A percentile compares a stretch with the other conserved stretches of the same genome.
Evolutionary conservation across 2,113 vertebrate species (phyloP).

Genomic region (Cercopithecus mona): DNA sequence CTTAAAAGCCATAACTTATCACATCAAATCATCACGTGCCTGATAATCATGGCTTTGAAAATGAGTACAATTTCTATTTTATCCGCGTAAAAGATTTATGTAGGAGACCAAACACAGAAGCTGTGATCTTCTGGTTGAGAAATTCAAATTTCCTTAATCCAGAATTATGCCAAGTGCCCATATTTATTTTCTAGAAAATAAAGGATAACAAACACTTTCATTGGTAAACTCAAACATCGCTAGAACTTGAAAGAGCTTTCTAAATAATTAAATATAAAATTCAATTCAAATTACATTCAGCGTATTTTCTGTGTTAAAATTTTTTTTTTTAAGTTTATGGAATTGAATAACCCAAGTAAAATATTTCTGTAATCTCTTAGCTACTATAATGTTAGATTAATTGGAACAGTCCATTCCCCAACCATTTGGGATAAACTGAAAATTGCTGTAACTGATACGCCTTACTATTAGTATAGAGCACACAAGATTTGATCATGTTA

Average conservation of each 20-base stretch:
- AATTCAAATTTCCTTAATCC: neutral
- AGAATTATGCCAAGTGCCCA: neutral
- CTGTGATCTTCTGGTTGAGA: neutral
- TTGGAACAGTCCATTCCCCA: neutral
- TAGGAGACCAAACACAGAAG: neutral
- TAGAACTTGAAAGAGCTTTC: neutral
- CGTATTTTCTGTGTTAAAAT: constrained; percentile 16
- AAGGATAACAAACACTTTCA: neutral
- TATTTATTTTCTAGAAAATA: constrained; percentile 18
- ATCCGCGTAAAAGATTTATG: neutral
- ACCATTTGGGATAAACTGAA: constrained; percentile 38
- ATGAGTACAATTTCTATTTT: neutral
- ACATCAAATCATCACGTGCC: neutral
- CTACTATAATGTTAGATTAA: constrained; percentile 39
- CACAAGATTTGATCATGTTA: neutral
- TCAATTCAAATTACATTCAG: constrained; percentile 39
- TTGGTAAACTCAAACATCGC: neutral
- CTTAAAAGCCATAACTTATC: neutral
- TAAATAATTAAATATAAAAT: constrained; percentile 33
- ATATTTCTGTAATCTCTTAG: constrained; percentile 30
- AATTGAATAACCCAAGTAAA: constrained; percentile 11
- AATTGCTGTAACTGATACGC: neutral
- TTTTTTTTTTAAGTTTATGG: neutral
- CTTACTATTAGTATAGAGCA: constrained; percentile 9
- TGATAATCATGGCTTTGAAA: constrained; percentile 4